A percentile compares a stretch with the other conserved stretches of the same genome.
Conservation (phyloP, 2,113 vertebrate genomes). For the Centropus unirufus region DNA sequence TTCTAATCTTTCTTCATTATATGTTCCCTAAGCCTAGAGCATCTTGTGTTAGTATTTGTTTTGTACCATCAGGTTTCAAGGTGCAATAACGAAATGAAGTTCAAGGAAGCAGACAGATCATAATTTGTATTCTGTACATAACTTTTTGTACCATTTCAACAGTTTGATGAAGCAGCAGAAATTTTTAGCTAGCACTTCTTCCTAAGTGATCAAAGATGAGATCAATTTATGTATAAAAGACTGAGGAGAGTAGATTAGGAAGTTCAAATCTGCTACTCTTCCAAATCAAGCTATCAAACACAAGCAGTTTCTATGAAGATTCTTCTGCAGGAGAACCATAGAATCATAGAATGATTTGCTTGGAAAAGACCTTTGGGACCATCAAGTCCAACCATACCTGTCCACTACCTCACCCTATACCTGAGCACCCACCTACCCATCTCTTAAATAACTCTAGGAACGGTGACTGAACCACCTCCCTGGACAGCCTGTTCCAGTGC, state of each 20-base stretch:
- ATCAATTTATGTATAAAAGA: neutral
- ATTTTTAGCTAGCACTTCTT: neutral
- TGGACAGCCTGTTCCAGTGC: too few species aligned
- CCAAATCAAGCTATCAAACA: neutral
- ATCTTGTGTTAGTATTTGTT: neutral
- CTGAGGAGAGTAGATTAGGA: neutral
- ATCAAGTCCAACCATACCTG: too few species aligned
- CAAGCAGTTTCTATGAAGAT: neutral
- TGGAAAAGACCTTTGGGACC: too few species aligned
- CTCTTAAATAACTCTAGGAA: too few species aligned
- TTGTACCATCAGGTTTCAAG: neutral
- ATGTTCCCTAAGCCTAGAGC: neutral
- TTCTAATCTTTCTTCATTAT: neutral
- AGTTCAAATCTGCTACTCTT: neutral
- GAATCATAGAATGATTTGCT: too few species aligned
- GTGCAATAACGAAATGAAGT: neutral
- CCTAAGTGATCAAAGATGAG: neutral
- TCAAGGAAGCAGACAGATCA: neutral
- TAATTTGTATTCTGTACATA: neutral
- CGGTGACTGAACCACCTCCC: too few species aligned
- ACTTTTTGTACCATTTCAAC: neutral
- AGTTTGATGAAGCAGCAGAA: neutral
- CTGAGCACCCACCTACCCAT: too few species aligned
- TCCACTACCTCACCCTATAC: too few species aligned
- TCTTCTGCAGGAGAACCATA: neutral